Evolutionary conservation across 2,888 invertebrate species (phyloP).

Genomic region (Drosophila prostipennis): DNA sequence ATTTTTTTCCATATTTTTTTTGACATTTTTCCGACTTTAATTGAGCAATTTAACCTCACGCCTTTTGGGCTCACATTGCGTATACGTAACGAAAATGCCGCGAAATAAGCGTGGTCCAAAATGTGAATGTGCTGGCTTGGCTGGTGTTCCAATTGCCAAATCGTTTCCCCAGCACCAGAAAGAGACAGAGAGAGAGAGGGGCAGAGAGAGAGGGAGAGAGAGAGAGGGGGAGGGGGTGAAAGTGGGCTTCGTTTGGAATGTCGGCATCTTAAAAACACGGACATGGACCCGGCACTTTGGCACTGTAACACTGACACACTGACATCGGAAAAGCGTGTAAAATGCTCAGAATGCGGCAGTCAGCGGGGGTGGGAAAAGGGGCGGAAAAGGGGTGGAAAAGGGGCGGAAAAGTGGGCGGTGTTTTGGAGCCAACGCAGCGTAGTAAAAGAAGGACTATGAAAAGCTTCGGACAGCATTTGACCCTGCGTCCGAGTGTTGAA

Average conservation of each 20-base stretch:
- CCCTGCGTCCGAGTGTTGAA: conserved; percentile 24
- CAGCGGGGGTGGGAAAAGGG: too few species aligned
- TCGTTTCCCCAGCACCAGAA: conserved; percentile 53
- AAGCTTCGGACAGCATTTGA: conserved; percentile 15
- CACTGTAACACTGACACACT: conserved; percentile 75
- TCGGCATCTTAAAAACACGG: conserved; percentile 48
- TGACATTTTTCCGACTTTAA: neutral
- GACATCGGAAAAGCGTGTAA: conserved; percentile 40
- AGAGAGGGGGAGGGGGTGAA: conserved; percentile 1
- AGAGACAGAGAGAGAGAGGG: conserved; percentile 5
- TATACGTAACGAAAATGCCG: conserved; percentile 48
- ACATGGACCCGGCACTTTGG: conserved; percentile 68
- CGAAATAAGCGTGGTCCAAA: conserved; percentile 38
- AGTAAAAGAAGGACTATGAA: conserved; percentile 9
- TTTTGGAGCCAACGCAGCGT: conserved; percentile 5
- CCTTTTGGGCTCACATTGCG: conserved; percentile 30
- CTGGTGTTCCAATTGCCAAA: conserved; percentile 64
- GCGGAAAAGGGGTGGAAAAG: neutral
- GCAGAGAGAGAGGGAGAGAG: too few species aligned
- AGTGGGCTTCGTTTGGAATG: conserved; percentile 27
- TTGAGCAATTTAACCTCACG: neutral
- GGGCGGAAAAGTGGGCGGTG: conserved; percentile 1
- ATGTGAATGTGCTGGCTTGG: conserved; percentile 15
- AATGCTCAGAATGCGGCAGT: neutral
- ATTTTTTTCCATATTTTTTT: neutral